A percentile compares a stretch with the other conserved stretches of the same genome.
Evolutionary conservation across 2,113 vertebrate genomes (phyloP).

Genomic region (Phyllostomus hastatus): DNA sequence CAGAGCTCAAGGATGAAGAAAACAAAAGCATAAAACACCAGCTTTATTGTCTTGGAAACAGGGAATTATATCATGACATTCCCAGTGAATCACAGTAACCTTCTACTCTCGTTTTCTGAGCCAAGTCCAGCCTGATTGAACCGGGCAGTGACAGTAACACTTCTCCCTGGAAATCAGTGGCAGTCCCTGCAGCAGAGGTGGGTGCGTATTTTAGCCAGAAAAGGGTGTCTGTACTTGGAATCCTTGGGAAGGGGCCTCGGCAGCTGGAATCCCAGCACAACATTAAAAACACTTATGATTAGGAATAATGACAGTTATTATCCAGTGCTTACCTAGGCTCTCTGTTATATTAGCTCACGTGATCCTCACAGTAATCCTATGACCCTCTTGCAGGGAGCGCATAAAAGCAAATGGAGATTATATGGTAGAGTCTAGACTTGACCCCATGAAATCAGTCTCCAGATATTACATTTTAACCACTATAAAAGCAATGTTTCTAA

Average conservation of each 20-base stretch:
- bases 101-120: neutral
- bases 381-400: neutral
- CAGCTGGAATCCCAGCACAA: neutral
- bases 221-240: neutral
- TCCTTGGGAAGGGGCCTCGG: neutral
- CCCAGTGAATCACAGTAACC: neutral
- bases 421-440: neutral
- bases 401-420: neutral
- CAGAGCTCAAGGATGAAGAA: neutral
- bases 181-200: too few species aligned
- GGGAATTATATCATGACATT: neutral
- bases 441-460: neutral
- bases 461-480: neutral
- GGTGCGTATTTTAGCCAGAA: neutral
- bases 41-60: neutral
- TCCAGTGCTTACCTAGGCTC: neutral
- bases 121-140: neutral
- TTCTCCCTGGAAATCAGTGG: neutral
- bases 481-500: neutral
- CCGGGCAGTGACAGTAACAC: fast-evolving
- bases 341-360: neutral
- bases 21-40: neutral
- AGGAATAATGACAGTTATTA: neutral
- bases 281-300: neutral
- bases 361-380: fast-evolving